Conservation (phyloP, 2,888 invertebrate species). For the Drosophila mulleri region DNA sequence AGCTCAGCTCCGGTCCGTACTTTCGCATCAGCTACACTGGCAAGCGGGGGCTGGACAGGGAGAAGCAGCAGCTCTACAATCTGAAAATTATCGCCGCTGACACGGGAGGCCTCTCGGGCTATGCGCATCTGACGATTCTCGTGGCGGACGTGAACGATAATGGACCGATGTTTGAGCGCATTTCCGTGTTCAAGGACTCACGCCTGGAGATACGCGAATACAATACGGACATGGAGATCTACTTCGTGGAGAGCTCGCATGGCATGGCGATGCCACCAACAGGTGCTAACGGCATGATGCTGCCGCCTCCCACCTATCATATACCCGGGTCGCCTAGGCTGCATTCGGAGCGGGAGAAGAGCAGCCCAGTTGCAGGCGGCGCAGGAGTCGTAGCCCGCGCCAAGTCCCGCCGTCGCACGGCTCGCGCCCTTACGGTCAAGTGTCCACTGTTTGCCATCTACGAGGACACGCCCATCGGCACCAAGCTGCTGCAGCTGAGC, state of each 20-base stretch:
- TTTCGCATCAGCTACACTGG: conserved; percentile 83
- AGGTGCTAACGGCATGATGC: conserved; percentile 64
- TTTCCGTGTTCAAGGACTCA: conserved; percentile 89
- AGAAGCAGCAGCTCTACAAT: conserved; percentile 89
- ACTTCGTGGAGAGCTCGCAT: conserved; percentile 82
- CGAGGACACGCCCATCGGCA: conserved; percentile 90
- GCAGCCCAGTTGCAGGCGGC: conserved; percentile 4
- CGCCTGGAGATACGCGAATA: conserved; percentile 89
- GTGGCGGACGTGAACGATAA: conserved; percentile 94
- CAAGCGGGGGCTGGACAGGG: conserved; percentile 88
- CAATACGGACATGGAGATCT: conserved; percentile 86
- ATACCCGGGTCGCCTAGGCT: conserved; percentile 83
- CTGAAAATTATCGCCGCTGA: conserved; percentile 91
- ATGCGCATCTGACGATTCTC: conserved; percentile 89
- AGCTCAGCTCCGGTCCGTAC: conserved; percentile 78
- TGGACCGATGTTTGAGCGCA: conserved; percentile 89
- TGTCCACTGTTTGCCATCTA: conserved; percentile 89
- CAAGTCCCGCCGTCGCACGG: conserved; percentile 63
- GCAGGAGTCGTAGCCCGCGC: conserved; percentile 47
- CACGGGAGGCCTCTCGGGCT: conserved; percentile 90
- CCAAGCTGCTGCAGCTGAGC: conserved; percentile 88
- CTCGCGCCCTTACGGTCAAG: conserved; percentile 60
- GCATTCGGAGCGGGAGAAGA: conserved; percentile 52
- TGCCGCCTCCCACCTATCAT: conserved; percentile 76
- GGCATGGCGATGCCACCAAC: conserved; percentile 50